Conservation (phyloP, 2,888 invertebrate genomes). For the Archaeoteleia sp. region DNA sequence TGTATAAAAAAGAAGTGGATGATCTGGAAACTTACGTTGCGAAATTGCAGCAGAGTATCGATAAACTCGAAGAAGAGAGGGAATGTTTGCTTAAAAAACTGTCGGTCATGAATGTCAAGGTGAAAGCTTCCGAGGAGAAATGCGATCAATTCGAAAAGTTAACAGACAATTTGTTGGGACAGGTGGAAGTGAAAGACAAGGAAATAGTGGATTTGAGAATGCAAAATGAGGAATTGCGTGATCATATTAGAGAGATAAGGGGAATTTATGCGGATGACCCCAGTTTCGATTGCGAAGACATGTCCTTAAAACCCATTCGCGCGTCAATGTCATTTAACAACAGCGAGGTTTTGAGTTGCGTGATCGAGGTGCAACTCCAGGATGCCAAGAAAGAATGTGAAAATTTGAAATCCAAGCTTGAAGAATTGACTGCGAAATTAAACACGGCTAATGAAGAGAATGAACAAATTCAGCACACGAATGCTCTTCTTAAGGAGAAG, state of each 20-base stretch:
- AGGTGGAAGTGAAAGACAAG: slow-evolving; percentile 63
- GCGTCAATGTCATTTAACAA: slow-evolving; percentile 56
- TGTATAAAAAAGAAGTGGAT: slow-evolving; percentile 76
- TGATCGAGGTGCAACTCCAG: slow-evolving; percentile 72
- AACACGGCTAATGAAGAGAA: slow-evolving; percentile 51
- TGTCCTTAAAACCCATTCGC: slow-evolving; percentile 15
- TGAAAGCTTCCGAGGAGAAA: slow-evolving; percentile 57
- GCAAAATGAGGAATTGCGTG: slow-evolving; percentile 65
- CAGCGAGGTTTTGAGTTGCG: slow-evolving; percentile 67
- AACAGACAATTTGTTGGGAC: slow-evolving; percentile 57
- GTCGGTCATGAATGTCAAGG: slow-evolving; percentile 4
- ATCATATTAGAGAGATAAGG: slow-evolving; percentile 62
- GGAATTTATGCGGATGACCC: slow-evolving; percentile 56
- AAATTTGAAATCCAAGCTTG: slow-evolving; percentile 72
- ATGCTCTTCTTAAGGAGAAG: slow-evolving; percentile 46
- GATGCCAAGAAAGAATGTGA: slow-evolving; percentile 70
- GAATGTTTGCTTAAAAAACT: slow-evolving; percentile 75
- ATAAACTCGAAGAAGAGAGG: slow-evolving; percentile 77
- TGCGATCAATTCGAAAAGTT: slow-evolving; percentile 57
- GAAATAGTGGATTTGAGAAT: slow-evolving; percentile 64
- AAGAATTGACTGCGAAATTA: slow-evolving; percentile 68
- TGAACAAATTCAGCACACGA: slow-evolving; percentile 39
- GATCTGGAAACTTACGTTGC: slow-evolving; percentile 77
- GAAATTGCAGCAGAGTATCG: slow-evolving; percentile 76
- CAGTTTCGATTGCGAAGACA: slow-evolving; percentile 68